Conservation (phyloP, 2,113 vertebrate species). For the Ivindomyrus marchei region DNA sequence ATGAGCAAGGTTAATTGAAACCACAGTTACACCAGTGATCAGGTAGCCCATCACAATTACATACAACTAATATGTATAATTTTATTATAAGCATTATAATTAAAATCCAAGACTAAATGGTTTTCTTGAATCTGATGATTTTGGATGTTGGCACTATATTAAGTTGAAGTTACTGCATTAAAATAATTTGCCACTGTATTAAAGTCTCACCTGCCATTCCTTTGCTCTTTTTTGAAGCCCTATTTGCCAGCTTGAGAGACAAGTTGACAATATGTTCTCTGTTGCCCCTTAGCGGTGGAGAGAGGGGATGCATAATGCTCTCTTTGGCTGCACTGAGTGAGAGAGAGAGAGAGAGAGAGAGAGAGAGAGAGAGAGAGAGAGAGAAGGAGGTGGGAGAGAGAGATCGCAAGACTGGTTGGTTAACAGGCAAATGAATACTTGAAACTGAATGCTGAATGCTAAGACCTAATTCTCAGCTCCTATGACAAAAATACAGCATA, state of each 20-base stretch:
- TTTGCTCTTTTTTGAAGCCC: conserved; percentile 34
- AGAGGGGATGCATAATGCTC: conserved; percentile 37
- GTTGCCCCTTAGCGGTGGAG: conserved; percentile 30
- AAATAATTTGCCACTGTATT: not conserved
- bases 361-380: conserved; percentile 17
- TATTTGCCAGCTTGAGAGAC: conserved; percentile 24
- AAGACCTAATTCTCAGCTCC: not conserved
- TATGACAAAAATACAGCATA: not conserved
- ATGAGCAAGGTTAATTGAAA: not conserved
- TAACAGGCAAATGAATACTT: not conserved
- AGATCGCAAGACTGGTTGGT: not conserved
- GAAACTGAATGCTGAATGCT: not conserved
- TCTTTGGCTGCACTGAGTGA: conserved; percentile 58
- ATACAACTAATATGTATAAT: not conserved
- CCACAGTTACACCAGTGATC: not conserved
- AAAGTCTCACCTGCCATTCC: conserved; percentile 40
- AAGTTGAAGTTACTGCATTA: not conserved
- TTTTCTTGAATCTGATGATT: not conserved
- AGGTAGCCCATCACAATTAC: not conserved
- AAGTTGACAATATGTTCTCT: conserved; percentile 35
- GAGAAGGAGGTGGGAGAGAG: conserved; percentile 11
- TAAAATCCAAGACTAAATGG: not conserved
- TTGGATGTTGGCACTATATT: not conserved
- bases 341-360: conserved; percentile 16
- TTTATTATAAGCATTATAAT: not conserved